phyloP scores from a whole-genome alignment of 2,888 invertebrate genomes.

The Hydriomena furcata region DNA sequence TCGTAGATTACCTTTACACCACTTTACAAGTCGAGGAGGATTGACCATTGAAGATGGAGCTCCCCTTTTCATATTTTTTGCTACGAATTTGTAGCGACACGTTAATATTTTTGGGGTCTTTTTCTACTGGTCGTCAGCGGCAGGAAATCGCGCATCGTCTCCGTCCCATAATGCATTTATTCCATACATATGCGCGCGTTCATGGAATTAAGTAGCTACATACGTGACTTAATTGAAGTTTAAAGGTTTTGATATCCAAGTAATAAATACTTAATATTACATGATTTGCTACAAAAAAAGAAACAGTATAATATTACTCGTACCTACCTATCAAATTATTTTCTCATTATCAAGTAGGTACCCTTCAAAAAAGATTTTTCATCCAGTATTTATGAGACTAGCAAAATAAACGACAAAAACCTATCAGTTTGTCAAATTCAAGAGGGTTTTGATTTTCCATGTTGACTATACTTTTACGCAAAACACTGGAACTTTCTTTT shows the following conservation, averaged over 20 bases:
- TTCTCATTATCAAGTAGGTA: too few species aligned
- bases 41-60: slow-evolving; percentile 38
- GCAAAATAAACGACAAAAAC: slow-evolving; percentile 26
- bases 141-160: slow-evolving; percentile 45
- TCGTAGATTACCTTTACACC: slow-evolving; percentile 25
- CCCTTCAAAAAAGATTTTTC: background rate
- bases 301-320: too few species aligned
- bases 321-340: too few species aligned
- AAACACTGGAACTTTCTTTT: slow-evolving; percentile 41
- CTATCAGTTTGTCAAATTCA: slow-evolving; percentile 34
- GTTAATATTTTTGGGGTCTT: slow-evolving; percentile 38
- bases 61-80: slow-evolving; percentile 34
- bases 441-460: slow-evolving; percentile 35
- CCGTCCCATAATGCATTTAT: slow-evolving; percentile 42
- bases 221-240: slow-evolving; percentile 34
- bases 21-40: slow-evolving; percentile 41
- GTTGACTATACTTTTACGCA: slow-evolving; percentile 41
- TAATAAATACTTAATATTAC: background rate
- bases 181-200: slow-evolving; percentile 36
- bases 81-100: slow-evolving; percentile 29
- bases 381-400: slow-evolving; percentile 19
- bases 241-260: slow-evolving; percentile 27
- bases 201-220: slow-evolving; percentile 36
- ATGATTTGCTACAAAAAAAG: background rate
- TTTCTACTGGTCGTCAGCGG: slow-evolving; percentile 35